These are phyloP conservation scores for Heloderma charlesbogerti DNA, from an alignment of 2,113 vertebrate genomes.

Conservation along the genomic window DNA sequence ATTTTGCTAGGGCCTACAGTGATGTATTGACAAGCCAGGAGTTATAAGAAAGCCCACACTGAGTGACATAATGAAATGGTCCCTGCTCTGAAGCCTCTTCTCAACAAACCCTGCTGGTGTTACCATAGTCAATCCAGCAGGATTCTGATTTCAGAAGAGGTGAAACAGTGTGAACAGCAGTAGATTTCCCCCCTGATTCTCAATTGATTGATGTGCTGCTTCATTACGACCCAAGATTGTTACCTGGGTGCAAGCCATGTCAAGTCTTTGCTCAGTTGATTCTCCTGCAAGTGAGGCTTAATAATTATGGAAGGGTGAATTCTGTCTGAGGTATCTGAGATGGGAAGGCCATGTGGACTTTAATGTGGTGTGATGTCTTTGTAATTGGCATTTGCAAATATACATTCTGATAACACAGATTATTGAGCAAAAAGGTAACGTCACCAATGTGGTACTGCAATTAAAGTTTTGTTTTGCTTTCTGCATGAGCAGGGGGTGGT, in stretches of 20 bases:
- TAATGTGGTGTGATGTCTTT: neutral
- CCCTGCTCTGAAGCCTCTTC: neutral
- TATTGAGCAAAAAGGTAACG: neutral
- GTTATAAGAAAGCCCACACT: neutral
- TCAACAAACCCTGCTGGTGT: conserved; percentile 2
- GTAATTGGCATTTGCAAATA: neutral
- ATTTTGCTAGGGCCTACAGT: neutral
- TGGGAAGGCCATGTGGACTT: neutral
- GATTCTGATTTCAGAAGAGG: neutral
- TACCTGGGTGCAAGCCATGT: neutral
- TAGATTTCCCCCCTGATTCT: neutral
- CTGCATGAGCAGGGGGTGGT: neutral
- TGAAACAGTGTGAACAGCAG: neutral
- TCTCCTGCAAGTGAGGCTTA: neutral
- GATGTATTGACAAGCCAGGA: neutral
- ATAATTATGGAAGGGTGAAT: neutral
- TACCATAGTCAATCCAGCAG: conserved; percentile 1
- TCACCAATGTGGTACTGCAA: neutral
- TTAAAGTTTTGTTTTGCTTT: neutral
- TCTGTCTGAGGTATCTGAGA: neutral
- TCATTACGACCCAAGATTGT: neutral
- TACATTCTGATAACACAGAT: neutral
- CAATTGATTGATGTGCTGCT: neutral
- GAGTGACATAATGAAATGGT: neutral
- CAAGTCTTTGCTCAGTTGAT: neutral